A percentile compares a stretch with the other conserved stretches of the same genome.
These are phyloP conservation scores for Syndactyla subalaris DNA, from an alignment of 2,797 vertebrate genomes.

Conservation along the genomic window DNA sequence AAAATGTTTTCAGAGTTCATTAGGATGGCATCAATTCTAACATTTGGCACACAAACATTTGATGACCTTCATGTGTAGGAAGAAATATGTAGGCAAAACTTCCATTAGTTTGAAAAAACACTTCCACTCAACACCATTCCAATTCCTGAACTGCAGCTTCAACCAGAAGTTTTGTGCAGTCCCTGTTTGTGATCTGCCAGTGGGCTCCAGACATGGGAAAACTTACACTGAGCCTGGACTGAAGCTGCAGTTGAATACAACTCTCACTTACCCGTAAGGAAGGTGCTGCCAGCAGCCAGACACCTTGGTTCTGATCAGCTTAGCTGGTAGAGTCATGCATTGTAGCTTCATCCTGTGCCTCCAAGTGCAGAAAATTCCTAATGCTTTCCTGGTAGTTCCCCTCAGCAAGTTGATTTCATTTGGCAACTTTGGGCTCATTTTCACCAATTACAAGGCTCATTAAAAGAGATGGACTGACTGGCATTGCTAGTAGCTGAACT, in stretches of 20 bases:
- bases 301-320: neutral
- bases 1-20: slow-evolving; percentile 75
- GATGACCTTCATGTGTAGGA: slow-evolving; percentile 68
- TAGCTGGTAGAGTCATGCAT: neutral
- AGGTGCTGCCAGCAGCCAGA: neutral
- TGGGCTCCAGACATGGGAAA: neutral
- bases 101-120: slow-evolving; percentile 66
- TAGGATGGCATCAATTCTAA: slow-evolving; percentile 72
- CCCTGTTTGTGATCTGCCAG: neutral
- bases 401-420: neutral
- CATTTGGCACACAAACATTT: slow-evolving; percentile 64
- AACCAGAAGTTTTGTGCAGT: neutral
- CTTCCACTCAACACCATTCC: neutral
- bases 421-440: neutral
- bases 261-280: neutral
- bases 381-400: neutral
- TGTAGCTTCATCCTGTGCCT: neutral
- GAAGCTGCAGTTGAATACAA: neutral
- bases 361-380: neutral
- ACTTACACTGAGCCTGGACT: neutral
- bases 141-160: neutral
- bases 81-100: slow-evolving; percentile 72
- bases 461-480: neutral
- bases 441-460: neutral
- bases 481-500: neutral